Evolutionary conservation across 2,113 vertebrate genomes (phyloP).

Genomic region (Girardinichthys multiradiatus): DNA sequence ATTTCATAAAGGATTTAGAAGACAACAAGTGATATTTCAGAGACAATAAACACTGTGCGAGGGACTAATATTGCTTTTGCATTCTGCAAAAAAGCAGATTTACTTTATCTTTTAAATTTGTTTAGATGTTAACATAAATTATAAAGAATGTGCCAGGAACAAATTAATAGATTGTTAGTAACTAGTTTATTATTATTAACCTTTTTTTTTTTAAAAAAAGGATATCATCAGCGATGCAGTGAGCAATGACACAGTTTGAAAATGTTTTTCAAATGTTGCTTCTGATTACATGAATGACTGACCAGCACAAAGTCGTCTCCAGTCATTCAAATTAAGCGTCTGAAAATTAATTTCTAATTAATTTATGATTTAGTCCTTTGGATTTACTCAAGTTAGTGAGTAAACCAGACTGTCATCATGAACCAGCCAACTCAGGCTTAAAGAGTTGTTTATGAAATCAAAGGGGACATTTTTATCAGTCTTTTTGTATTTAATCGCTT

Average conservation of each 20-base stretch:
- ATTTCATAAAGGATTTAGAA: conserved; percentile 14
- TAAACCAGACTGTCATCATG: background rate
- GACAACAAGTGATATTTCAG: background rate
- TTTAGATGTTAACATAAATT: background rate
- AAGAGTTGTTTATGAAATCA: background rate
- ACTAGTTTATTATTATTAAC: background rate
- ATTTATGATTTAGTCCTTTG: too few relatives aligned
- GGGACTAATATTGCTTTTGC: background rate
- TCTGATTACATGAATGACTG: background rate
- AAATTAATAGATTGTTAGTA: background rate
- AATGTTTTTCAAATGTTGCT: background rate
- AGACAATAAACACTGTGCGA: conserved; percentile 1
- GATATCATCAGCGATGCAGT: background rate
- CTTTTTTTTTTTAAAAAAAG: background rate
- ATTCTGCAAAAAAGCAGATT: conserved; percentile 12
- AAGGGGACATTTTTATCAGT: too few relatives aligned
- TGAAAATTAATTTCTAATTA: too few relatives aligned
- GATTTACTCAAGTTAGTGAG: too few relatives aligned
- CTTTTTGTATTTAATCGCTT: background rate
- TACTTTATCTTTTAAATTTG: background rate
- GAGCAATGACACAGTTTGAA: background rate
- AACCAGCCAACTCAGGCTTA: background rate
- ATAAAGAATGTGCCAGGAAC: background rate
- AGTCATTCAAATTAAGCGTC: too few relatives aligned
- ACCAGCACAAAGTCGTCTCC: too few relatives aligned